Evolutionary conservation across 1,140 invertebrate genomes (phyloP).

Genomic region (Brachionus manjavacas): DNA sequence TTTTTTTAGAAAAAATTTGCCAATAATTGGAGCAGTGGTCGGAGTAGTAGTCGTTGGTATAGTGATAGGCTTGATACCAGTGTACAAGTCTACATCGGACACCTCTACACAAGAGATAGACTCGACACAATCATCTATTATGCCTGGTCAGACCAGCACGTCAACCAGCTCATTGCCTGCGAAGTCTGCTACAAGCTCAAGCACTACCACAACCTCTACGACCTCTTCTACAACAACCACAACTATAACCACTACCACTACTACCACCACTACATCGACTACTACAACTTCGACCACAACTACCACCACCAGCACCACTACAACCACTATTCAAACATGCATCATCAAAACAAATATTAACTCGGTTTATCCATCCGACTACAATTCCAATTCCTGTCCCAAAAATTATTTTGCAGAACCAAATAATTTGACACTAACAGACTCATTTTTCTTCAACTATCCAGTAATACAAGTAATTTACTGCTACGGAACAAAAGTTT

Average conservation of each 20-base stretch:
- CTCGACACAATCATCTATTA: background rate
- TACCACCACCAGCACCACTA: background rate
- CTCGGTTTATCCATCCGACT: conserved; percentile 3
- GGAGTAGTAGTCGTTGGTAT: background rate
- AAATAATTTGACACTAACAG: background rate
- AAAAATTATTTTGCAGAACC: background rate
- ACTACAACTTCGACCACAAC: background rate
- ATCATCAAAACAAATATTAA: background rate
- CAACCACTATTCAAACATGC: conserved; percentile 26
- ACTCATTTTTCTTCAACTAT: background rate
- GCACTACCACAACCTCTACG: background rate
- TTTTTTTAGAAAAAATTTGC: background rate
- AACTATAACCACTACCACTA: background rate
- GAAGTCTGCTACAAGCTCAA: background rate
- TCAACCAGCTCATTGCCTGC: background rate
- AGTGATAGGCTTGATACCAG: background rate
- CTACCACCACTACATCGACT: background rate
- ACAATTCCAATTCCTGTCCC: conserved; percentile 23
- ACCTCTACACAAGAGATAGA: background rate
- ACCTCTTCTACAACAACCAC: background rate
- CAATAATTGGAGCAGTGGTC: background rate
- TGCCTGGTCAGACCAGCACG: background rate
- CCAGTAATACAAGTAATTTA: background rate
- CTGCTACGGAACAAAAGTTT: background rate
- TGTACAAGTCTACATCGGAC: background rate